Conservation (phyloP, 2,113 vertebrate species). For the Tricholaema leucomelas region DNA sequence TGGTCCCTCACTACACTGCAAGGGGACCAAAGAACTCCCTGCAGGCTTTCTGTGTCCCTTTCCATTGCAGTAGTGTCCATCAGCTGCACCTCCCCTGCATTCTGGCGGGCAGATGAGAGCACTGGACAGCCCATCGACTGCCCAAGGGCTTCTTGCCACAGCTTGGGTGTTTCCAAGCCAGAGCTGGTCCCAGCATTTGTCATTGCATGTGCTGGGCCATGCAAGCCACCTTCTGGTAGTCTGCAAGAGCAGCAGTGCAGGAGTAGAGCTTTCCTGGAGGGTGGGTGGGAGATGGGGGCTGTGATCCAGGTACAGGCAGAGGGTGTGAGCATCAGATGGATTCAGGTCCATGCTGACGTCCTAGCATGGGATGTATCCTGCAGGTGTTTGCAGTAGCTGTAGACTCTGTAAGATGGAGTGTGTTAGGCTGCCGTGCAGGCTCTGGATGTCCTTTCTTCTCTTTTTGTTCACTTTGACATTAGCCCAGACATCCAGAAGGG, state of each 20-base stretch:
- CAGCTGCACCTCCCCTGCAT: accelerated
- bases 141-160: neutral
- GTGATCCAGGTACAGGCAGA: accelerated
- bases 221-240: neutral
- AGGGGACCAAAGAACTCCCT: accelerated
- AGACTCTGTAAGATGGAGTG: neutral
- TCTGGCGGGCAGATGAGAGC: neutral
- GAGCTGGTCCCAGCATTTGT: neutral
- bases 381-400: neutral
- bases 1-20: accelerated
- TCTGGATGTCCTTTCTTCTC: neutral
- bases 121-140: accelerated
- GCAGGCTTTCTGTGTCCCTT: neutral
- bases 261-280: neutral
- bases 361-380: neutral
- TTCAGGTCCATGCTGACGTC: neutral
- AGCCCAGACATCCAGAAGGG: neutral
- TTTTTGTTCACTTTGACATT: neutral
- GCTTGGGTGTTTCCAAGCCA: neutral
- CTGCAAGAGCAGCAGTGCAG: neutral
- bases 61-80: neutral
- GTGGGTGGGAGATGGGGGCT: accelerated
- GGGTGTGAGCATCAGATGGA: neutral
- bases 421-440: neutral
- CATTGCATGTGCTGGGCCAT: accelerated